Conservation (phyloP, 2,888 invertebrate species). For the Chloromyia formosa region DNA sequence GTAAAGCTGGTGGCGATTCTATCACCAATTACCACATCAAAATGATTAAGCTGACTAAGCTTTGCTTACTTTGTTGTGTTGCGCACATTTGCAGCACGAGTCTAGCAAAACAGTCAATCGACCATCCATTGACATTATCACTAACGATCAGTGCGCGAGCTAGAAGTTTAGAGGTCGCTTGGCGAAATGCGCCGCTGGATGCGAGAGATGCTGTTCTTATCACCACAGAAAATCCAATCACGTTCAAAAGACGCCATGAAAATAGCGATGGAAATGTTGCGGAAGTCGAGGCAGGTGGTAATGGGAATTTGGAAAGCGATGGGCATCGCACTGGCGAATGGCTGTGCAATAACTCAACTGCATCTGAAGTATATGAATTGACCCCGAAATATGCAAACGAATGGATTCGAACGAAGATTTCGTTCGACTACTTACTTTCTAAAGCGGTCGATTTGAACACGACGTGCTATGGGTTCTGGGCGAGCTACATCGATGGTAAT, state of each 20-base stretch:
- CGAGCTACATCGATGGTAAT: conserved; percentile 58
- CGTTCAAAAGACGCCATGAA: conserved; percentile 51
- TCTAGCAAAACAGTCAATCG: not conserved
- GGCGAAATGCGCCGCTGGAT: conserved; percentile 58
- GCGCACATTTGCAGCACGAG: not conserved
- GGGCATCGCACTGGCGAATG: conserved; percentile 52
- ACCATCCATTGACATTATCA: conserved; percentile 53
- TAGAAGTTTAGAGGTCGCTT: conserved; percentile 61
- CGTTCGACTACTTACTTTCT: conserved; percentile 57
- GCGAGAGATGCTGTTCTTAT: conserved; percentile 58
- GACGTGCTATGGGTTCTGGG: conserved; percentile 63
- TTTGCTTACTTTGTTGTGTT: not conserved
- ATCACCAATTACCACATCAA: not conserved
- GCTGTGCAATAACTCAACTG: conserved; percentile 57
- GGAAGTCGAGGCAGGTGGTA: not conserved
- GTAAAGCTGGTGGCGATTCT: not conserved
- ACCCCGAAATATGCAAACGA: conserved; percentile 55
- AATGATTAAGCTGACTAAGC: conserved; percentile 10
- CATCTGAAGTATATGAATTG: conserved; percentile 57
- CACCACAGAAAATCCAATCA: conserved; percentile 58
- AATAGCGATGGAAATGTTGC: not conserved
- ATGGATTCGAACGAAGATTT: conserved; percentile 62
- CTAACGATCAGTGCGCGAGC: conserved; percentile 60
- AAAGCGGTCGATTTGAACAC: conserved; percentile 57
- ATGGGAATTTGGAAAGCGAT: not conserved